Evolutionary conservation across 2,888 invertebrate genomes (phyloP).

Genomic region (Tenthredo distinguenda): DNA sequence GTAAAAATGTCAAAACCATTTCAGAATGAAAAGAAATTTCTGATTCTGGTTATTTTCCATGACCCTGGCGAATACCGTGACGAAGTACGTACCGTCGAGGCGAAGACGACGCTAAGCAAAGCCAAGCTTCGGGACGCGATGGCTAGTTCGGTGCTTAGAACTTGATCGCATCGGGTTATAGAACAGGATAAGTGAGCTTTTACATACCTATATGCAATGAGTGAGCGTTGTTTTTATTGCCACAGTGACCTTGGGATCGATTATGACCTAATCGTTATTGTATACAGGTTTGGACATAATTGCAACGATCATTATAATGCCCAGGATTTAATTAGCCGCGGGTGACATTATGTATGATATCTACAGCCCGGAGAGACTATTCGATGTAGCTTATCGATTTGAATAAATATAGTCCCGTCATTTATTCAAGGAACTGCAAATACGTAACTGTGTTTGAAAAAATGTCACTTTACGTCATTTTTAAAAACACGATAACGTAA

Average conservation of each 20-base stretch:
- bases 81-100: neutral
- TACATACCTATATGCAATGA: neutral
- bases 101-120: neutral
- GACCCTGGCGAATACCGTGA: neutral
- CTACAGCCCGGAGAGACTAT: neutral
- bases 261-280: slow-evolving; percentile 41
- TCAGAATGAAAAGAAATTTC: neutral
- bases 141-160: neutral
- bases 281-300: slow-evolving; percentile 48
- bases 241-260: slow-evolving; percentile 19
- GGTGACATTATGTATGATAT: slow-evolving; percentile 6
- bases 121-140: neutral
- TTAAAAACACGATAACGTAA: neutral
- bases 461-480: neutral
- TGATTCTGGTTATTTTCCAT: neutral
- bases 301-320: slow-evolving; percentile 14
- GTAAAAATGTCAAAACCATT: neutral
- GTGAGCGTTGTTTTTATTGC: neutral
- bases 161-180: neutral
- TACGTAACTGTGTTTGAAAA: neutral
- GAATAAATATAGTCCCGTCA: neutral
- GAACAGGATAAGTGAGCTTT: neutral
- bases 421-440: neutral
- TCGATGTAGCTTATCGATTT: neutral
- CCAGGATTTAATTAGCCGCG: slow-evolving; percentile 2